These are phyloP conservation scores for Ptychodera flava DNA, from an alignment of 35 echinoderm and acorn worm genomes.

Conservation along the genomic window DNA sequence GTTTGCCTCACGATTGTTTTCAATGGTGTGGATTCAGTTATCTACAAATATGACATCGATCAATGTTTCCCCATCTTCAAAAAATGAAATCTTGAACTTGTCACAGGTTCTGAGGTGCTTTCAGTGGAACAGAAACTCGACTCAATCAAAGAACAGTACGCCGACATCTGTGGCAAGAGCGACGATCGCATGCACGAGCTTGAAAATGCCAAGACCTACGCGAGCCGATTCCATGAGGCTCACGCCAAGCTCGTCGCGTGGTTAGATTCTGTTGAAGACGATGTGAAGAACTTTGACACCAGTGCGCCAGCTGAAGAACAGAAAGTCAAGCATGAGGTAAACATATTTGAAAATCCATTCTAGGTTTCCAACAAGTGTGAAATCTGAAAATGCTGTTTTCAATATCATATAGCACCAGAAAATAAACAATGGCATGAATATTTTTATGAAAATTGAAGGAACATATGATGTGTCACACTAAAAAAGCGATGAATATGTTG, in stretches of 20 bases:
- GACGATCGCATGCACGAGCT: constrained; percentile 76
- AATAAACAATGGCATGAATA: too few species aligned
- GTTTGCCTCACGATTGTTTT: too few species aligned
- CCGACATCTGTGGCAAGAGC: constrained; percentile 65
- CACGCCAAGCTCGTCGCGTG: constrained; percentile 63
- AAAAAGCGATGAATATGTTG: too few species aligned
- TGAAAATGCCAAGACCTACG: constrained; percentile 69
- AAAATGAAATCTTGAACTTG: neutral
- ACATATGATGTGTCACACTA: too few species aligned
- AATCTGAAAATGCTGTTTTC: too few species aligned
- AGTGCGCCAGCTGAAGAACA: constrained; percentile 69
- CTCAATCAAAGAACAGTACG: constrained; percentile 77
- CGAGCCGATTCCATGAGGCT: constrained; percentile 60
- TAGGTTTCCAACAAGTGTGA: too few species aligned
- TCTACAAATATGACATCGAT: too few species aligned
- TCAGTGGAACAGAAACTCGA: constrained; percentile 95
- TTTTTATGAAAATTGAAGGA: too few species aligned
- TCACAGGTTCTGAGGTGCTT: constrained; percentile 76
- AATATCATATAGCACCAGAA: too few species aligned
- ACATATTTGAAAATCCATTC: too few species aligned
- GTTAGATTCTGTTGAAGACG: constrained; percentile 67
- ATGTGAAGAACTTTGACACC: constrained; percentile 66
- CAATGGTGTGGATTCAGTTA: too few species aligned
- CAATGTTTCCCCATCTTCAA: too few species aligned
- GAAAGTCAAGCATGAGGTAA: constrained; percentile 84